A percentile compares a stretch with the other conserved stretches of the same genome.
These are phyloP conservation scores for Drosophila subobscura DNA, from an alignment of 1,140 invertebrate genomes.

Conservation along the genomic window DNA sequence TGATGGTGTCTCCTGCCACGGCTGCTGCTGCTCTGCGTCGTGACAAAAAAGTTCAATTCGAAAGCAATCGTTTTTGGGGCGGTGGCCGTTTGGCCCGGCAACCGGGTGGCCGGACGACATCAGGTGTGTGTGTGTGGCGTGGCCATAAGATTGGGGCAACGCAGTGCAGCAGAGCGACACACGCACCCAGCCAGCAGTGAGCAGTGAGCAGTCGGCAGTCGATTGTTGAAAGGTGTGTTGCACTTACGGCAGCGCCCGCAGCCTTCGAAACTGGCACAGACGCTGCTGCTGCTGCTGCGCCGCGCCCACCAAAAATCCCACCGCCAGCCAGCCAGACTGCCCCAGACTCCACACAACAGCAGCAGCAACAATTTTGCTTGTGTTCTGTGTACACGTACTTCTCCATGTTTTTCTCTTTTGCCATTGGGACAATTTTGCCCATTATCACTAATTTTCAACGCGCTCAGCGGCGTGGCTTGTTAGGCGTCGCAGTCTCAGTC, in stretches of 20 bases:
- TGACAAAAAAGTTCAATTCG: conserved; percentile 80
- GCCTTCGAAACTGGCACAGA: conserved; percentile 74
- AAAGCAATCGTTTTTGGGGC: conserved; percentile 58
- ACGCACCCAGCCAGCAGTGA: conserved; percentile 67
- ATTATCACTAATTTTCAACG: conserved; percentile 80
- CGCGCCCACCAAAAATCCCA: conserved; percentile 66
- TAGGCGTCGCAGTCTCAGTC: conserved; percentile 52
- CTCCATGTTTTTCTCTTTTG: conserved; percentile 28
- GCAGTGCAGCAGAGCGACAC: conserved; percentile 7
- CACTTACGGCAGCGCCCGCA: conserved; percentile 39
- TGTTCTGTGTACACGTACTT: conserved; percentile 22
- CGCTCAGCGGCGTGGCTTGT: conserved; percentile 54
- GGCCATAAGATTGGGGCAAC: conserved; percentile 55
- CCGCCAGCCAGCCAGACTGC: conserved; percentile 31
- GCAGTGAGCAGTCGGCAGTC: conserved; percentile 22
- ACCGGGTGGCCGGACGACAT: conserved; percentile 56
- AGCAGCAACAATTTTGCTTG: conserved; percentile 28
- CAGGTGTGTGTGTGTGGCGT: conserved; percentile 45
- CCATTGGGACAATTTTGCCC: conserved; percentile 79
- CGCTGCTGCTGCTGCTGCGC: conserved; percentile 32
- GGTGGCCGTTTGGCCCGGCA: conserved; percentile 6
- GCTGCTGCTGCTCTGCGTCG: conserved; percentile 37
- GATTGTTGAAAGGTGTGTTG: conserved; percentile 78
- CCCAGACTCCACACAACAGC: conserved; percentile 29
- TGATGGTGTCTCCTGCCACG: conserved; percentile 6